These are phyloP conservation scores for Lindbergichthys nudifrons DNA, from an alignment of 2,797 vertebrate genomes.

Conservation along the genomic window DNA sequence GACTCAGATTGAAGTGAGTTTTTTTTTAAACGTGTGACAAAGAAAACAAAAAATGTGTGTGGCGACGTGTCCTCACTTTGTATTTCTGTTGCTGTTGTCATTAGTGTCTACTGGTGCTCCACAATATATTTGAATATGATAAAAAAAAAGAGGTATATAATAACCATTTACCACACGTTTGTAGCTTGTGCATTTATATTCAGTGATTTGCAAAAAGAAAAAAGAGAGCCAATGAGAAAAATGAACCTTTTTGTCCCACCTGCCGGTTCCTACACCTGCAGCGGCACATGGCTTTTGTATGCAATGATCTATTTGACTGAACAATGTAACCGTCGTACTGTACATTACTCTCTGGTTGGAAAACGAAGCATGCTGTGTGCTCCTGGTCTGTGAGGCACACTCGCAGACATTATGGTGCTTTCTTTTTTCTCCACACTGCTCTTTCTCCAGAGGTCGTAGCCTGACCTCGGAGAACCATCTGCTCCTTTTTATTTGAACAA, in stretches of 20 bases:
- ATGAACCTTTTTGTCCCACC: slow-evolving; percentile 52
- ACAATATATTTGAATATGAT: slow-evolving; percentile 59
- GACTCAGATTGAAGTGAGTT: slow-evolving; percentile 53
- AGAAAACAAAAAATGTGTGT: slow-evolving; percentile 18
- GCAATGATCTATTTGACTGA: slow-evolving; percentile 66
- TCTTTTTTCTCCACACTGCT: slow-evolving; percentile 67
- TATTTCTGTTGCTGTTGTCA: slow-evolving; percentile 63
- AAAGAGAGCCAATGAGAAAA: slow-evolving; percentile 60
- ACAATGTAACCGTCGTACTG: slow-evolving; percentile 72
- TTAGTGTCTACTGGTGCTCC: slow-evolving; percentile 76
- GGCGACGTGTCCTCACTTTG: slow-evolving; percentile 39
- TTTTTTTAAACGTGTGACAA: slow-evolving; percentile 29
- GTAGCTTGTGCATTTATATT: slow-evolving; percentile 74
- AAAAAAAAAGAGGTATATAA: slow-evolving; percentile 45
- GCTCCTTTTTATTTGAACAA: slow-evolving; percentile 49
- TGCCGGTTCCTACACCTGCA: slow-evolving; percentile 49
- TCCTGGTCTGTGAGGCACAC: slow-evolving; percentile 67
- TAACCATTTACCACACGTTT: slow-evolving; percentile 62
- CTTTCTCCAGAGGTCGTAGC: slow-evolving; percentile 63
- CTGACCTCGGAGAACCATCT: slow-evolving; percentile 54
- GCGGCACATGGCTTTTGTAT: slow-evolving; percentile 67
- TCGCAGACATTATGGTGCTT: slow-evolving; percentile 74
- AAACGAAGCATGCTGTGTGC: slow-evolving; percentile 74
- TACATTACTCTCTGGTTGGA: slow-evolving; percentile 67
- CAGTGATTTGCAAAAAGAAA: slow-evolving; percentile 47